phyloP scores from a whole-genome alignment of 2,797 vertebrate species.

The Geotrypetes seraphini region DNA sequence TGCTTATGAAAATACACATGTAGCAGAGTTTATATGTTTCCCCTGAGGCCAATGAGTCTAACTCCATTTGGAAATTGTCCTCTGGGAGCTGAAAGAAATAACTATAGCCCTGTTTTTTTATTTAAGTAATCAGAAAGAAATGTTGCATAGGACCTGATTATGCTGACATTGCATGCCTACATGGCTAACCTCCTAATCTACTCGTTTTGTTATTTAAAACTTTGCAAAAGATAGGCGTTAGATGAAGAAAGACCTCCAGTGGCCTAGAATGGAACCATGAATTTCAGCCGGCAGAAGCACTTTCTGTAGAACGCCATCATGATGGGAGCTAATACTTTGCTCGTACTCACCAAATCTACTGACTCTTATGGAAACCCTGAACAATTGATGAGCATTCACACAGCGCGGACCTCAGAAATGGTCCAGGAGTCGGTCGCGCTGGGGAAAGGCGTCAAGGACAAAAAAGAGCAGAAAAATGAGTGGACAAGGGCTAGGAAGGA shows the following conservation, averaged over 20 bases:
- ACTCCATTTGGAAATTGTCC: no score
- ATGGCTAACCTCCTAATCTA: conserved; percentile 41
- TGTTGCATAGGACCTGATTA: conserved; percentile 10
- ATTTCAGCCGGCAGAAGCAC: conserved; percentile 56
- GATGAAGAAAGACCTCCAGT: conserved; percentile 74
- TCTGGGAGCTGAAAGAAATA: no score
- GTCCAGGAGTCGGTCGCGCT: conserved; percentile 37
- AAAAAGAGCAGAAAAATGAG: conserved; percentile 62
- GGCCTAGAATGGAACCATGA: conserved; percentile 76
- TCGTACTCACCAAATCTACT: conserved; percentile 42
- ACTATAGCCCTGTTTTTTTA: no score
- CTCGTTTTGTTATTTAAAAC: conserved; percentile 41
- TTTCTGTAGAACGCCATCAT: conserved; percentile 53
- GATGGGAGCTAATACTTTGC: conserved; percentile 40
- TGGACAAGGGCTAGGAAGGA: conserved; percentile 67
- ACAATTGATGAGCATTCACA: conserved; percentile 63
- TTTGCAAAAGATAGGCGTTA: conserved; percentile 37
- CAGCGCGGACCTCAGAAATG: conserved; percentile 50
- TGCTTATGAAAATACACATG: no score
- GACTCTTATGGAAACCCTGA: conserved; percentile 50
- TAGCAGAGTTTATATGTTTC: no score
- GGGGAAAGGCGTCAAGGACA: conserved; percentile 51
- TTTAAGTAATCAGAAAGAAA: no score
- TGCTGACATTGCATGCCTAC: conserved; percentile 27
- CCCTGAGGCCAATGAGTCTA: no score